Base-by-base conservation (phyloP, 2,113 vertebrate species). In the Lates calcarifer region DNA sequence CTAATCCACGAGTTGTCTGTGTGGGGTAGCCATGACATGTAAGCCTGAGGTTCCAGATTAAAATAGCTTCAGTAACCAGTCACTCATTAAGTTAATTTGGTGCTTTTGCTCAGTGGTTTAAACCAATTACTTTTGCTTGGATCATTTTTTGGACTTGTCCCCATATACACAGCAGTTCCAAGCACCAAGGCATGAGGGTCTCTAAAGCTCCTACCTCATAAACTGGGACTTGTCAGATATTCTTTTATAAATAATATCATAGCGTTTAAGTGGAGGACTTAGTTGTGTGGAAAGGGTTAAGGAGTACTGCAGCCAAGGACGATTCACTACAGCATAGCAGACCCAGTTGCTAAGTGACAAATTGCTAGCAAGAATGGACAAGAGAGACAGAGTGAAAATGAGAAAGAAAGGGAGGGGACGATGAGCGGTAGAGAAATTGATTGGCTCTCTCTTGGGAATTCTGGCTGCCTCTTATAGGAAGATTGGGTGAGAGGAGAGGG, bases 271-370 rank as follows among this genome's bases (percentile, higher is more conserved):
- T 29, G 12, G 31, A 76, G 28, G 37, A 41, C 17, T 5, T 1
- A 8, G 37, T 26, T 39, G 53, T 35, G 15, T 6, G 9, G 33
- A 81, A 85, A 35, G 76, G 60, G 74, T 87, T 87, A 83, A 82
- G n/a, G 37, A 39, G 56, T 45, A 55, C 68, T 53, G 55, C 74
- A 87, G 75, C 72, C 74, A 76, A 47, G 66, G 65, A 79, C 56
- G 14, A 85, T 74, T 78, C 60, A 77, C 78, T 60, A 61, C 70
- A 80, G 62, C 74, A 37, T 22, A 10, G 77, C 81, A 73, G 45
- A 87, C 72, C 78, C 76, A 13, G 92, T 94, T 94, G 93, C 92
- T 94, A 88, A 89, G 93, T 89, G 89, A 93, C 91, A 90, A 85
- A 90, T 90, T 85, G 86, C 79, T 35, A 74, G 85, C 61, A 58